Evolutionary conservation across 2,113 vertebrate genomes (phyloP).

Genomic region (Gallinago media): DNA sequence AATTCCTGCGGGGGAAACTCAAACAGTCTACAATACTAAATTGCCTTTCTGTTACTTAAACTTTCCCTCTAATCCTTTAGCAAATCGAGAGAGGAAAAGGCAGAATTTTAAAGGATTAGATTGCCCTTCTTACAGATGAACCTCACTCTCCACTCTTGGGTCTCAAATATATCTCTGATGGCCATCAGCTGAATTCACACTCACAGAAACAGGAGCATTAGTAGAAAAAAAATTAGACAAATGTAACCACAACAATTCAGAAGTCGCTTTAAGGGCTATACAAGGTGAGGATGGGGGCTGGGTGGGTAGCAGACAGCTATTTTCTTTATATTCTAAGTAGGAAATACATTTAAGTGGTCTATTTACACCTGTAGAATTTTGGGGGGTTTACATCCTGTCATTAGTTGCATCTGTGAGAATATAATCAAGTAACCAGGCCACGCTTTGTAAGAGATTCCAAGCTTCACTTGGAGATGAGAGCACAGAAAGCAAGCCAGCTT

Average conservation of each 20-base stretch:
- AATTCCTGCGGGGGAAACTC: background rate
- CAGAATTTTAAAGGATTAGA: background rate
- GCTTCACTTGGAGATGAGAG: background rate
- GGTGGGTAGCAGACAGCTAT: background rate
- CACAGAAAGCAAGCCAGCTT: background rate
- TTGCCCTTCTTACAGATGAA: background rate
- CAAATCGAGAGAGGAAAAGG: background rate
- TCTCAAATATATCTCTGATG: background rate
- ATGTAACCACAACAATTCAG: background rate
- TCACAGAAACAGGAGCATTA: background rate
- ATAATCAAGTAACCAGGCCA: background rate
- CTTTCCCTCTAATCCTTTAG: background rate
- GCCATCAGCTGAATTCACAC: background rate
- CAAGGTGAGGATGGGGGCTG: background rate
- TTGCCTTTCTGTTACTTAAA: background rate
- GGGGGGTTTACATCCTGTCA: background rate
- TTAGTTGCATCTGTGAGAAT: background rate
- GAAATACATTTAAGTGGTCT: background rate
- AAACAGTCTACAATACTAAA: background rate
- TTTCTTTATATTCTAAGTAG: background rate
- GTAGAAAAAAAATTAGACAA: background rate
- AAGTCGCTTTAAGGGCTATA: background rate
- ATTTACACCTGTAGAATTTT: background rate
- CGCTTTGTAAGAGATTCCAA: background rate
- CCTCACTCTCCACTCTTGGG: background rate